These are phyloP conservation scores for Oxytorus armatus DNA, from an alignment of 2,888 invertebrate genomes.

Conservation along the genomic window DNA sequence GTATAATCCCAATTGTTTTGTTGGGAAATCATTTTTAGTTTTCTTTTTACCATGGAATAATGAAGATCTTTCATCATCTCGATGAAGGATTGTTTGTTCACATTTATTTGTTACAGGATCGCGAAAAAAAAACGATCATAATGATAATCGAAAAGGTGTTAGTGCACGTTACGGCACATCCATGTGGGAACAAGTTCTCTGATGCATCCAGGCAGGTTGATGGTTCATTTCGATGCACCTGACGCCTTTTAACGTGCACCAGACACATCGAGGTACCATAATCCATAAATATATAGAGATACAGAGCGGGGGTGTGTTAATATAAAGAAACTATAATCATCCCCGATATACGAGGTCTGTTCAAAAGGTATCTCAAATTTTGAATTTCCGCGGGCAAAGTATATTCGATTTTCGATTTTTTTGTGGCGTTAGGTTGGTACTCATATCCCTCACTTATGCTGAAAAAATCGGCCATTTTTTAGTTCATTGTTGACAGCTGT, in stretches of 20 bases:
- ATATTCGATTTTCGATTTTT: too few relatives aligned
- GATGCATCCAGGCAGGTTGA: slow-evolving; percentile 65
- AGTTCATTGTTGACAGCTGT: too few relatives aligned
- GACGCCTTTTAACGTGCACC: slow-evolving; percentile 77
- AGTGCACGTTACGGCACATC: slow-evolving; percentile 27
- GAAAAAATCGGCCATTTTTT: too few relatives aligned
- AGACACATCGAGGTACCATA: slow-evolving; percentile 74
- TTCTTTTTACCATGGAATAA: too few relatives aligned
- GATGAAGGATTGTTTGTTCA: too few relatives aligned
- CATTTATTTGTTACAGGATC: slow-evolving; percentile 24
- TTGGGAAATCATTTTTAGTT: too few relatives aligned
- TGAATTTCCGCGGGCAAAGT: too few relatives aligned
- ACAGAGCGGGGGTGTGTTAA: neutral
- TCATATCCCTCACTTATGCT: too few relatives aligned
- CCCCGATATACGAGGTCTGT: neutral
- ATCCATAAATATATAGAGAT: slow-evolving; percentile 20
- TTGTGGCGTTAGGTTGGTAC: too few relatives aligned
- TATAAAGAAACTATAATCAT: neutral
- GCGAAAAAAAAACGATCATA: slow-evolving; percentile 13
- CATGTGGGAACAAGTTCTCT: slow-evolving; percentile 39
- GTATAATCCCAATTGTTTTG: too few relatives aligned
- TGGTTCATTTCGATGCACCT: slow-evolving; percentile 77
- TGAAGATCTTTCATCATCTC: too few relatives aligned
- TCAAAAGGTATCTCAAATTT: too few relatives aligned
- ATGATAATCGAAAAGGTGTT: slow-evolving; percentile 53